A percentile compares a stretch with the other conserved stretches of the same genome.
These are phyloP conservation scores for Periparus ater DNA, from an alignment of 2,797 vertebrate species.

Conservation along the genomic window DNA sequence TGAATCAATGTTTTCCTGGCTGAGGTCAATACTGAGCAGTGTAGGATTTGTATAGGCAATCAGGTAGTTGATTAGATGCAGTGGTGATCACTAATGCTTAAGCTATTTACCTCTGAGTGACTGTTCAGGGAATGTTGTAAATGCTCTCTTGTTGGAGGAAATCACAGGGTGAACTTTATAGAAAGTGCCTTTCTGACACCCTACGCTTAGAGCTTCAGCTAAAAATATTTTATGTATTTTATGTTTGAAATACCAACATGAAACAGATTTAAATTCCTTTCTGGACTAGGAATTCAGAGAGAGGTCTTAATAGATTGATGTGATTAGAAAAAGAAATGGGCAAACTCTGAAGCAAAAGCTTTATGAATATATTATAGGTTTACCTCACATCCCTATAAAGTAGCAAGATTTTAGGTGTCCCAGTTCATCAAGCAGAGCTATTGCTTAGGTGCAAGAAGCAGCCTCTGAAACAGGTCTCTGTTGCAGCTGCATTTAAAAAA, in stretches of 20 bases:
- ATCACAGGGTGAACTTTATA: neutral
- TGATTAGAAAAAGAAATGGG: neutral
- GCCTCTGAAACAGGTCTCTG: neutral
- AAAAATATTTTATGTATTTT: neutral
- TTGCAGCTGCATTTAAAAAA: neutral
- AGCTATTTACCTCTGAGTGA: slow-evolving; percentile 34
- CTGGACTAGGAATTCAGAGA: neutral
- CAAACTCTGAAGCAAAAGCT: neutral
- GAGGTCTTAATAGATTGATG: neutral
- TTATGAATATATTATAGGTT: neutral
- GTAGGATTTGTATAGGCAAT: slow-evolving; percentile 29
- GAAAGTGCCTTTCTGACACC: neutral
- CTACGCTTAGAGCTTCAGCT: neutral
- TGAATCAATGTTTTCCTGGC: slow-evolving; percentile 40
- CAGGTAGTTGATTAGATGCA: slow-evolving; percentile 39
- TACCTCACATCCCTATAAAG: neutral
- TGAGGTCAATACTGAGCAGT: slow-evolving; percentile 40
- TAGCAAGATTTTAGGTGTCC: neutral
- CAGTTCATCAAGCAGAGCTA: neutral
- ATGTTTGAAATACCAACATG: neutral
- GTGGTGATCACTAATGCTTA: slow-evolving; percentile 9
- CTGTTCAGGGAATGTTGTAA: neutral
- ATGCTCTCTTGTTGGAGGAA: neutral
- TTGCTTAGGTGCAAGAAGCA: neutral
- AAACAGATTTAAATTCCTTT: neutral